Evolutionary conservation across 2,888 invertebrate species (phyloP).

Genomic region (Leptinotarsa juncta): DNA sequence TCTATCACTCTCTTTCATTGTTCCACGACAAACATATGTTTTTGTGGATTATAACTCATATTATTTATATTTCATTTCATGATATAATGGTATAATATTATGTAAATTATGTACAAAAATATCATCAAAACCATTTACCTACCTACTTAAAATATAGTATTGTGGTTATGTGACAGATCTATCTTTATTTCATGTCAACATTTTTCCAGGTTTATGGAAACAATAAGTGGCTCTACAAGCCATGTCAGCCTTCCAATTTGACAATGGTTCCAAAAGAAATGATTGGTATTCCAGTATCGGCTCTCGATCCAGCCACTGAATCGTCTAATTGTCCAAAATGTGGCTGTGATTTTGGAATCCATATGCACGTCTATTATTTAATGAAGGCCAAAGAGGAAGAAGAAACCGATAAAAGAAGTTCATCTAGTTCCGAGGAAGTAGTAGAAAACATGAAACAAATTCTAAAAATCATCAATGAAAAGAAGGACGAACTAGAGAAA

Average conservation of each 20-base stretch:
- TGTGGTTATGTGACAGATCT: too few relatives aligned
- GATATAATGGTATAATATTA: too few relatives aligned
- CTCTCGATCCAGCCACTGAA: constrained; percentile 57
- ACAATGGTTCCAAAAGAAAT: constrained; percentile 57
- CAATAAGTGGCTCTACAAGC: constrained; percentile 58
- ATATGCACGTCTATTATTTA: constrained; percentile 62
- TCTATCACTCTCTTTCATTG: too few relatives aligned
- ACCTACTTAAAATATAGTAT: too few relatives aligned
- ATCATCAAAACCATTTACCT: too few relatives aligned
- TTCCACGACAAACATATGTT: too few relatives aligned
- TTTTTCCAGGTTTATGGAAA: constrained; percentile 52
- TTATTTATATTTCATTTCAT: too few relatives aligned
- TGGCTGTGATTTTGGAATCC: constrained; percentile 55
- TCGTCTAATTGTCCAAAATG: constrained; percentile 54
- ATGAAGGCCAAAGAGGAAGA: constrained; percentile 53
- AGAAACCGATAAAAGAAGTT: constrained; percentile 52
- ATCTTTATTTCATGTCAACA: background rate
- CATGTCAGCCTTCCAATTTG: constrained; percentile 61
- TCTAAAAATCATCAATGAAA: constrained; percentile 48
- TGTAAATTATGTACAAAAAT: too few relatives aligned
- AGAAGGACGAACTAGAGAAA: constrained; percentile 49
- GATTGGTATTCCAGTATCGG: constrained; percentile 56
- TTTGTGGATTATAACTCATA: too few relatives aligned
- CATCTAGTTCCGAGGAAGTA: constrained; percentile 50
- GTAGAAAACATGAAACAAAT: constrained; percentile 46